A percentile compares a stretch with the other conserved stretches of the same genome.
These are phyloP conservation scores for Zaprionus davidi DNA, from an alignment of 1,140 invertebrate genomes.

Conservation along the genomic window DNA sequence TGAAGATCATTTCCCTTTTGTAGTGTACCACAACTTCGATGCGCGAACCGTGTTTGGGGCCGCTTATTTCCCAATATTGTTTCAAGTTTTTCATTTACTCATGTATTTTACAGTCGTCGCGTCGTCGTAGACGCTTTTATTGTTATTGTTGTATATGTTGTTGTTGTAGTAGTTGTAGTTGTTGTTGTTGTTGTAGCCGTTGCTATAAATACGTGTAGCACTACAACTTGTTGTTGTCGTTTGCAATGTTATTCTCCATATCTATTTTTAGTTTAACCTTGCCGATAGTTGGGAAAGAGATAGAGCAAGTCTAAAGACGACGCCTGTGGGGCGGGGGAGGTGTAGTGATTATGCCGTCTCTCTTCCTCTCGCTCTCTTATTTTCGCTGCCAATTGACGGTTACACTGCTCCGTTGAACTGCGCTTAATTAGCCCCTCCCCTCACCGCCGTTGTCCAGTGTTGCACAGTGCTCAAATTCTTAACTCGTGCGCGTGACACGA, in stretches of 20 bases:
- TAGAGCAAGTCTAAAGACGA: constrained; percentile 14
- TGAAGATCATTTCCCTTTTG: not conserved
- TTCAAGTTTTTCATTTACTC: constrained; percentile 48
- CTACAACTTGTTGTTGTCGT: constrained; percentile 35
- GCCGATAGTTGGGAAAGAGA: constrained; percentile 28
- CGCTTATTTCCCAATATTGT: constrained; percentile 18
- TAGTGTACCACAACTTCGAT: constrained; percentile 23
- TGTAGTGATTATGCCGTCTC: constrained; percentile 37
- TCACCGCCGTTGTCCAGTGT: not conserved
- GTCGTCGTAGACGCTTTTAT: not conserved
- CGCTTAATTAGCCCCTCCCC: constrained; percentile 35
- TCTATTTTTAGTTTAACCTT: constrained; percentile 57
- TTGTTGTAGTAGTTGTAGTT: not conserved
- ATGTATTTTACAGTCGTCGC: constrained; percentile 35
- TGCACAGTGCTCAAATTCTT: not conserved
- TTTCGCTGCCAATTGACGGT: constrained; percentile 38
- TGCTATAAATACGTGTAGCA: constrained; percentile 46
- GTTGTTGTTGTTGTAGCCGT: constrained; percentile 10
- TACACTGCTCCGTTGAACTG: constrained; percentile 26
- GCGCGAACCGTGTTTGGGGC: not conserved
- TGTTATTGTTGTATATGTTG: constrained; percentile 7
- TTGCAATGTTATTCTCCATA: constrained; percentile 53
- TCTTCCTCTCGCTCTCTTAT: constrained; percentile 23
- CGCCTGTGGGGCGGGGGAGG: not conserved
- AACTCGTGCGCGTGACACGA: not conserved